Evolutionary conservation across 2,888 invertebrate species (phyloP), one percentile per base, ranked within the genome.

Genomic region (Lasioglossum leucozonium): DNA sequence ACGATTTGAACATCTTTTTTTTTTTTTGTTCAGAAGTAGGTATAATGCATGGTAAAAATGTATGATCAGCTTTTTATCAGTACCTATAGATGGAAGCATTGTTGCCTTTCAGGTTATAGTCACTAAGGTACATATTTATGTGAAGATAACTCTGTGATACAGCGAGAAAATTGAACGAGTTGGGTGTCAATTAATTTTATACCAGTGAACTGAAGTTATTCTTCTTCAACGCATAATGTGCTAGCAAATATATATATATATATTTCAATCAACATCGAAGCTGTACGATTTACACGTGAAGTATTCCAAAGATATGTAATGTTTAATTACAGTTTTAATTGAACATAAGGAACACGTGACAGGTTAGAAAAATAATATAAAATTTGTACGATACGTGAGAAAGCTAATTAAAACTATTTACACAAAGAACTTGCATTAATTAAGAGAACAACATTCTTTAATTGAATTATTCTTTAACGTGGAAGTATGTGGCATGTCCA

Each of bases 351-450:
- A 34, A 34, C 6, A 55, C 30, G 10, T 22, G 18, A 65, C 76
- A 84, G 87, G 87, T 87, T 87, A 87, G 76, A 30, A 58, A 77
- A 51, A 62, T 40, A 4, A 67, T 51, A 13, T 37, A 34, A 74
- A 26, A 16, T 34, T 22, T 40, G 13, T 75, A 34, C 13, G 26
- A 55, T 30, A n/a, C 6, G 34, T 72, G 44, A 34, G 4, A 78
- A 55, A 74, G 51, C n/a, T n/a, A 42, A 62, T 75, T 18, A 3
- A 72, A 51, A 30, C 44, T 65, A 26, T 58, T 78, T 22, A 37
- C 22, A 30, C 26, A 30, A 73, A 47, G 30, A 55, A 4, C 72
- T 42, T 44, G 6, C 22, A 26, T 58, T 16, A 8, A 26, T 72
- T 22, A 2, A 22, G 44, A 26, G 26, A 34, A 4, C 16, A 11